Percentiles rank a stretch among this genome's conserved stretches.
Conservation (phyloP, 2,113 vertebrate species). For the Lota lota region DNA sequence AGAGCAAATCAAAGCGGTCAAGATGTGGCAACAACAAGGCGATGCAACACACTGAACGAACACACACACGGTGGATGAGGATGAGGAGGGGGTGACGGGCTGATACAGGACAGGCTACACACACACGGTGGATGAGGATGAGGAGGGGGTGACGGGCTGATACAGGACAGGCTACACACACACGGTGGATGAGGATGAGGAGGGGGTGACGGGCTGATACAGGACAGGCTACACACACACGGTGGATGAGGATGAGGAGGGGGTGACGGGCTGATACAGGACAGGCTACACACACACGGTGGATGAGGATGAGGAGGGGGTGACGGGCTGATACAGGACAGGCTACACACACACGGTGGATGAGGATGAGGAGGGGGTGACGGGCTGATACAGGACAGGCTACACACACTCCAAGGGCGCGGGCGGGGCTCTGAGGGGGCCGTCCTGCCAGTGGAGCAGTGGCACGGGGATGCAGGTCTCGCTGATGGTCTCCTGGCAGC, state of each 20-base stretch:
- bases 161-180: not conserved
- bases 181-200: slow-evolving; percentile 1
- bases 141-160: not conserved
- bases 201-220: slow-evolving; percentile 31
- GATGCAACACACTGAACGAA: not conserved
- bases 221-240: slow-evolving; percentile 87
- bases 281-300: slow-evolving; percentile 1
- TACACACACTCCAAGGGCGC: slow-evolving; percentile 91
- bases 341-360: not conserved
- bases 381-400: slow-evolving; percentile 66
- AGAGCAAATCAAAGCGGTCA: slow-evolving; percentile 6
- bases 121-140: not conserved
- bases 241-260: not conserved
- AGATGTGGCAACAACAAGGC: too few species aligned
- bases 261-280: not conserved
- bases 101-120: not conserved
- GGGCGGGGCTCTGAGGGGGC: slow-evolving; percentile 80
- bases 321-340: not conserved
- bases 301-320: not conserved
- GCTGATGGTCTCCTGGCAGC: slow-evolving; percentile 88
- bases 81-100: not conserved
- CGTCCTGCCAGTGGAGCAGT: slow-evolving; percentile 90
- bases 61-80: not conserved
- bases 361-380: slow-evolving; percentile 7
- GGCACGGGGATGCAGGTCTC: slow-evolving; percentile 95